These are phyloP conservation scores for Oscarella lobularis DNA, from an alignment of 37 sponge, comb jelly and placozoan genomes.

Conservation along the genomic window DNA sequence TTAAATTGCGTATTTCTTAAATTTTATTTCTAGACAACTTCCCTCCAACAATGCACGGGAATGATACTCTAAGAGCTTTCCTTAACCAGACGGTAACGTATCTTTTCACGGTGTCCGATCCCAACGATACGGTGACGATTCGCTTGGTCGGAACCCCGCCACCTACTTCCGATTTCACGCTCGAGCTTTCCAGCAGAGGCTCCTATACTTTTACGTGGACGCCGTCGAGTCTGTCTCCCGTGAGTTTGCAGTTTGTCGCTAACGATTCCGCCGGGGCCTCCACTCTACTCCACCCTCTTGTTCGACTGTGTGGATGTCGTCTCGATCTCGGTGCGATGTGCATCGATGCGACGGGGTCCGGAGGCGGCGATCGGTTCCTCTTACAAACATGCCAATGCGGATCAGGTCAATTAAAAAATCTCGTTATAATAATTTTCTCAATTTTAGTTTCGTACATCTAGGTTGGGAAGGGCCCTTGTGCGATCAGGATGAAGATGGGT, in stretches of 20 bases:
- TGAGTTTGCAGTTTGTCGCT: slow-evolving; percentile 15
- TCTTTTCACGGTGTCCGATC: slow-evolving; percentile 5
- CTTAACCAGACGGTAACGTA: neutral
- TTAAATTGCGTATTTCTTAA: too few species aligned
- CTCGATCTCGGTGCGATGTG: neutral
- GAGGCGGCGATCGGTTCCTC: neutral
- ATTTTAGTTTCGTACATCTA: neutral
- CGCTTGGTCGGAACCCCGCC: slow-evolving; percentile 6
- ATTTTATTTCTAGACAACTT: slow-evolving; percentile 10
- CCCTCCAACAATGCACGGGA: slow-evolving; percentile 14
- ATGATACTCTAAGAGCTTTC: neutral
- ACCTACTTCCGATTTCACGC: neutral
- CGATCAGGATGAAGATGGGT: slow-evolving; percentile 42
- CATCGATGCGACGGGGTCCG: neutral
- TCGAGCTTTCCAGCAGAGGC: neutral
- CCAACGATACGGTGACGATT: slow-evolving; percentile 2
- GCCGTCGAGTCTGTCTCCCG: neutral
- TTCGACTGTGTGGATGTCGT: neutral
- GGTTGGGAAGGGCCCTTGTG: slow-evolving; percentile 38
- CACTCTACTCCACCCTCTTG: neutral
- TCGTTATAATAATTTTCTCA: too few species aligned
- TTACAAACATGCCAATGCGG: neutral
- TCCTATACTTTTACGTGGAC: slow-evolving; percentile 17
- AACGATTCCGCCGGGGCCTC: slow-evolving; percentile 1
- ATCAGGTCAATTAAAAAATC: neutral